phyloP scores from a whole-genome alignment of 2,888 invertebrate species.

The Timema cristinae region DNA sequence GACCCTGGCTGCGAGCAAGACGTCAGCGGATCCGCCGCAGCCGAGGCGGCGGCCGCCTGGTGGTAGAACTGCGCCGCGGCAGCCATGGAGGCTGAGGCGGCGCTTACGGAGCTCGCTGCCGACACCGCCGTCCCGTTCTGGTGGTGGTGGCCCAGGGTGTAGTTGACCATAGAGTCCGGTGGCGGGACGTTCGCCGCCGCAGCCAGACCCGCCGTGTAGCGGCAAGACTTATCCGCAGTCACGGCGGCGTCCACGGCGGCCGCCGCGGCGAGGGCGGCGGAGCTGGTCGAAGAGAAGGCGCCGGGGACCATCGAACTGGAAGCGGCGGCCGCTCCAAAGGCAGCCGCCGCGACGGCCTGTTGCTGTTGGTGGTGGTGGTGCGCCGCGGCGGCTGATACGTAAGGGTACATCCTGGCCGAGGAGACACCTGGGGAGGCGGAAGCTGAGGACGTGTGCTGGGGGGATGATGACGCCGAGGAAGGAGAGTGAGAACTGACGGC shows the following conservation, averaged over 20 bases:
- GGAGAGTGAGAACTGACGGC: slow-evolving; percentile 35
- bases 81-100: slow-evolving; percentile 68
- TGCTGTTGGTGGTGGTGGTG: slow-evolving; percentile 62
- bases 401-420: slow-evolving; percentile 82
- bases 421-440: slow-evolving; percentile 60
- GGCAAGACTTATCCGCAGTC: slow-evolving; percentile 74
- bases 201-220: slow-evolving; percentile 60
- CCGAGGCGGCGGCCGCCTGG: slow-evolving; percentile 65
- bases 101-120: slow-evolving; percentile 64
- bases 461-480: slow-evolving; percentile 36
- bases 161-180: slow-evolving; percentile 73
- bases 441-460: slow-evolving; percentile 39
- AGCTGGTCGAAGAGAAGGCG: slow-evolving; percentile 49
- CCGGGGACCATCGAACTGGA: slow-evolving; percentile 58
- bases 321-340: slow-evolving; percentile 58
- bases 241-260: slow-evolving; percentile 48
- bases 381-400: slow-evolving; percentile 70
- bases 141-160: slow-evolving; percentile 70
- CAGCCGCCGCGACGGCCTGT: slow-evolving; percentile 60
- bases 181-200: slow-evolving; percentile 52
- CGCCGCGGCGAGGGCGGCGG: slow-evolving; percentile 38
- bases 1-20: slow-evolving; percentile 71
- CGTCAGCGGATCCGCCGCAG: slow-evolving; percentile 77
- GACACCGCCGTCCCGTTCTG: slow-evolving; percentile 58
- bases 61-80: slow-evolving; percentile 85